Evolutionary conservation across 2,113 vertebrate genomes (phyloP).

Genomic region (Sisor rabdophorus): DNA sequence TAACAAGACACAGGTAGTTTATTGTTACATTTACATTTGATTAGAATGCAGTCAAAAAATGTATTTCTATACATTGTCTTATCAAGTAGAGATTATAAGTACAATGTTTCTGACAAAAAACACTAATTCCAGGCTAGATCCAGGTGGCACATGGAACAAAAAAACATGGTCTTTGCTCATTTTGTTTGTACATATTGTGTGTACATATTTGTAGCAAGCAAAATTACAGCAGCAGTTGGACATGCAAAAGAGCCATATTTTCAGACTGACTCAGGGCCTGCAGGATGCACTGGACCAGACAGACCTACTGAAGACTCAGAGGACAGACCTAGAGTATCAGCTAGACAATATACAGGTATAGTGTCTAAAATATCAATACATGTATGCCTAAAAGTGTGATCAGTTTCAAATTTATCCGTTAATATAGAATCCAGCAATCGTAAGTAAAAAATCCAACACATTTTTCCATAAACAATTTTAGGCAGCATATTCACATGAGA

Average conservation of each 20-base stretch:
- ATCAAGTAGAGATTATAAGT: too few relatives aligned
- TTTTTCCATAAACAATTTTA: conserved; percentile 58
- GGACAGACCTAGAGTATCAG: conserved; percentile 95
- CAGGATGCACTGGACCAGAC: conserved; percentile 95
- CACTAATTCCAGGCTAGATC: too few relatives aligned
- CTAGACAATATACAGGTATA: conserved; percentile 98
- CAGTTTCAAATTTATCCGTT: background rate
- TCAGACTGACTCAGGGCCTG: conserved; percentile 94
- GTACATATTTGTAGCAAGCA: conserved; percentile 77
- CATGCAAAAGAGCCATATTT: conserved; percentile 94
- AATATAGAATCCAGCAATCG: background rate
- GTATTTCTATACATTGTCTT: too few relatives aligned
- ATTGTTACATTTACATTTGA: too few relatives aligned
- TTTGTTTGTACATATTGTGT: conserved; percentile 29
- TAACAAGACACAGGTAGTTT: too few relatives aligned
- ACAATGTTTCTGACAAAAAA: too few relatives aligned
- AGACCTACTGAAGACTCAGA: conserved; percentile 93
- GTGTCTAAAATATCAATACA: background rate
- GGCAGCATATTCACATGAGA: conserved; percentile 98
- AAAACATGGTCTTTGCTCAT: too few relatives aligned
- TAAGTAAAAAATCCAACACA: background rate
- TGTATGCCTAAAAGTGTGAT: background rate
- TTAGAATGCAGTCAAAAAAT: too few relatives aligned
- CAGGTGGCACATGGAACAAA: too few relatives aligned
- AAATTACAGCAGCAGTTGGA: conserved; percentile 99